Percentiles rank a stretch among this genome's conserved stretches.
These are phyloP conservation scores for Buathra laborator DNA, from an alignment of 2,888 invertebrate species.

Conservation along the genomic window DNA sequence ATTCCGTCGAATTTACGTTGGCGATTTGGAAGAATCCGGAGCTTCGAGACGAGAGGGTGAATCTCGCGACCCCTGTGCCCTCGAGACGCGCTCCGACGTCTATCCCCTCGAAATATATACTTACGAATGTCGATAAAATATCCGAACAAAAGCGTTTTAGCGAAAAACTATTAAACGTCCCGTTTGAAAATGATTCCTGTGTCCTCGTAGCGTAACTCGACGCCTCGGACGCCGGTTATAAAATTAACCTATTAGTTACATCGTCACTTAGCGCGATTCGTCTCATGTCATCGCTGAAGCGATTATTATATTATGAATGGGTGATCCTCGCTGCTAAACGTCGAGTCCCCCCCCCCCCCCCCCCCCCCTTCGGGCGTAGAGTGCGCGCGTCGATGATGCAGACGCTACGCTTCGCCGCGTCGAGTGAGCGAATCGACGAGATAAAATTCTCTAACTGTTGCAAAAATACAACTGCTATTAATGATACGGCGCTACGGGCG, in stretches of 20 bases:
- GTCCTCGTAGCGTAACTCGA: too few species aligned
- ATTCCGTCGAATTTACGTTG: conserved; percentile 58
- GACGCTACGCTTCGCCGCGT: neutral
- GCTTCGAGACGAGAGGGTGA: neutral
- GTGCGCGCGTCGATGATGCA: neutral
- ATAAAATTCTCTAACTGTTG: neutral
- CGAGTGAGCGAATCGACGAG: neutral
- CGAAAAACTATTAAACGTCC: too few species aligned
- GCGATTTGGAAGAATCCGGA: conserved; percentile 45
- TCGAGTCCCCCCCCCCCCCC: neutral
- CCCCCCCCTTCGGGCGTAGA: too few species aligned
- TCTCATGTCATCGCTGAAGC: neutral
- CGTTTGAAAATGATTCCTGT: too few species aligned
- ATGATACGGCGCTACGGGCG: neutral
- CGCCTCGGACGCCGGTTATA: too few species aligned
- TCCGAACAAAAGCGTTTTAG: too few species aligned
- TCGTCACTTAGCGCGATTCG: conserved; percentile 10
- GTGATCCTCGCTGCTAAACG: conserved; percentile 7
- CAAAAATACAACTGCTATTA: neutral
- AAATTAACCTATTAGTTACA: too few species aligned
- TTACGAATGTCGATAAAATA: neutral
- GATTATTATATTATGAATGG: conserved; percentile 19
- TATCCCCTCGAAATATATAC: too few species aligned
- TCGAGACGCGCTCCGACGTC: neutral
- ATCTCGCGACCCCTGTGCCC: neutral